Evolutionary conservation across 2,113 vertebrate genomes (phyloP).

Genomic region (Arothron firmamentum): DNA sequence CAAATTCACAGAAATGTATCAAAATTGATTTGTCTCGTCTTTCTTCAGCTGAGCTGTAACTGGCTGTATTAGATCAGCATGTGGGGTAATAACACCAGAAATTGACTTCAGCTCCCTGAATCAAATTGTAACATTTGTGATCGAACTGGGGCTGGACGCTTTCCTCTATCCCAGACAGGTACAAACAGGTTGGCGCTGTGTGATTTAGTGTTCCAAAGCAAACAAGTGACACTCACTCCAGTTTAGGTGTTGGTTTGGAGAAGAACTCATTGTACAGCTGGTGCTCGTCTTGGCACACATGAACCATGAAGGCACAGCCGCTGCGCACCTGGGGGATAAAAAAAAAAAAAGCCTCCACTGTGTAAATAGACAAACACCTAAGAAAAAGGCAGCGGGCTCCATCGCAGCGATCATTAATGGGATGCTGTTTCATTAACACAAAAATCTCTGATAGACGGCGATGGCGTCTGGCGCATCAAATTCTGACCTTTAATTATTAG

Average conservation of each 20-base stretch:
- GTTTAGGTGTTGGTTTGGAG: conserved; percentile 86
- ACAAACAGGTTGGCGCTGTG: too few species aligned
- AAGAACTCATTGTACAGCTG: conserved; percentile 97
- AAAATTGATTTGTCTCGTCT: too few species aligned
- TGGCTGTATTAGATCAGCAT: too few species aligned
- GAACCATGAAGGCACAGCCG: conserved; percentile 98
- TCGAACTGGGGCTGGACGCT: too few species aligned
- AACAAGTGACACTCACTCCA: conserved; percentile 83
- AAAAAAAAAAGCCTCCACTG: conserved; percentile 14
- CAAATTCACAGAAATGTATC: too few species aligned
- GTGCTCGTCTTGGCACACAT: conserved; percentile 97
- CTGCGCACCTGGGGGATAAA: conserved; percentile 89
- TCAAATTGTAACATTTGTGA: too few species aligned
- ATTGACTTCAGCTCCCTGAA: too few species aligned
- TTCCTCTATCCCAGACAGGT: too few species aligned
- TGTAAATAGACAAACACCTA: conserved; percentile 21
- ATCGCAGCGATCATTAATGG: conserved; percentile 47
- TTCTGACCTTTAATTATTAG: conserved; percentile 56
- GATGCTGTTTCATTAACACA: conserved; percentile 35
- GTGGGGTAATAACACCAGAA: too few species aligned
- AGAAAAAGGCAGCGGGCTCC: conserved; percentile 19
- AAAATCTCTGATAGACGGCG: conserved; percentile 20
- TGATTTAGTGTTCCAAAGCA: neutral
- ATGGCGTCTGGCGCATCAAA: conserved; percentile 28
- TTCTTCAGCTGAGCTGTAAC: too few species aligned